Conservation (phyloP, 1,140 invertebrate genomes). For the Triops cancriformis region DNA sequence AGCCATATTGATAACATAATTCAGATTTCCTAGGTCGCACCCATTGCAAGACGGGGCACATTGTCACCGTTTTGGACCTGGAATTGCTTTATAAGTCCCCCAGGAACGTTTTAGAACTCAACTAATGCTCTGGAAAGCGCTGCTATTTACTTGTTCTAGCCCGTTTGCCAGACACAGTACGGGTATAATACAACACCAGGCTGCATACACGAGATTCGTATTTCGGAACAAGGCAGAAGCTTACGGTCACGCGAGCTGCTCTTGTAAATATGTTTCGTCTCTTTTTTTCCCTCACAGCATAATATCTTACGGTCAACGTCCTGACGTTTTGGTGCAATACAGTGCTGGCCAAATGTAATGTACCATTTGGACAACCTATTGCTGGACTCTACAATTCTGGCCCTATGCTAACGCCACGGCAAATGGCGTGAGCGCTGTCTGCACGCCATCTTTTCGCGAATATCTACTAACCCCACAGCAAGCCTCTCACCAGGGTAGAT, state of each 20-base stretch:
- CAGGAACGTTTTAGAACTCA: not conserved
- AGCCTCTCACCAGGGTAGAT: too few relatives aligned
- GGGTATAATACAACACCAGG: not conserved
- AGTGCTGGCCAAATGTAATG: too few relatives aligned
- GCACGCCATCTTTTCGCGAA: too few relatives aligned
- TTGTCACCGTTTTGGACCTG: not conserved
- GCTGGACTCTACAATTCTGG: too few relatives aligned
- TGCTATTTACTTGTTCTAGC: slow-evolving; percentile 1
- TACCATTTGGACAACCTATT: too few relatives aligned
- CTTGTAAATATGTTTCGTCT: not conserved
- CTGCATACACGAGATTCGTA: not conserved
- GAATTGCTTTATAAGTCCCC: not conserved
- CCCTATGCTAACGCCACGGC: too few relatives aligned
- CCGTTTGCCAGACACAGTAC: not conserved
- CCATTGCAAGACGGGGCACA: not conserved
- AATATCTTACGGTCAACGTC: not conserved
- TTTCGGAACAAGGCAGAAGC: not conserved
- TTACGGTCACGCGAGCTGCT: not conserved
- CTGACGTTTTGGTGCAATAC: too few relatives aligned
- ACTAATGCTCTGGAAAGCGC: not conserved
- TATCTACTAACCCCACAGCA: too few relatives aligned
- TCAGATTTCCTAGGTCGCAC: not conserved
- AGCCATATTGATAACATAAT: not conserved
- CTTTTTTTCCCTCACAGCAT: not conserved
- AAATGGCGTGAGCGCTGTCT: too few relatives aligned